Evolutionary conservation across 2,888 invertebrate genomes (phyloP), one percentile per base, ranked within the genome.

Genomic region (Drosophila atripex): DNA sequence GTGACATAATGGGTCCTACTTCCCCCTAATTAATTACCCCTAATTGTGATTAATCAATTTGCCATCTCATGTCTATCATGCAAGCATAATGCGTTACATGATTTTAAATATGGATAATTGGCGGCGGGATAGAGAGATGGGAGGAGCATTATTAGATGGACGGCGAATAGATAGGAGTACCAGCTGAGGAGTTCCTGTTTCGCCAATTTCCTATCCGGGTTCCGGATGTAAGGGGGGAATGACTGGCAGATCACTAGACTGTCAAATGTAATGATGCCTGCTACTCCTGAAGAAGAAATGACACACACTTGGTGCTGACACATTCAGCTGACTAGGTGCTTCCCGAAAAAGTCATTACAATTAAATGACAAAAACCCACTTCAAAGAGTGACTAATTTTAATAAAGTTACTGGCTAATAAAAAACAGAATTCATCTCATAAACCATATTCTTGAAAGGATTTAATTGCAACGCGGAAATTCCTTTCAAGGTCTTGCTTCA

Each of bases 21-120:
- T 60, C 28, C 39, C 57, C 14, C 49, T 28, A 74, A 75, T 76
- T 75, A 64, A 72, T 80, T 64, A 69, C 61, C 57, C 1, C 71
- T 79, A 72, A 79, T 79, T 68, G 64, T 60, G 77, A 77, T 71
- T 72, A 69, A 72, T 56, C 69, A 76, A 69, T 75, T 66, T 46
- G 60, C 61, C 66, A 57, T 52, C 73, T 63, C 77, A 70, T 68
- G 69, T 45, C 65, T 65, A 21, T 51, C 30, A 46, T 46, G 64
- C 21, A 68, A 54, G 46, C 68, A 68, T 66, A 66, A 68, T 58
- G 68, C 66, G 58, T 66, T 68, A 58, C 66, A 68, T 68, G 68
- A 66, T 66, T 52, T 66, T 68, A 53, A 60, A 60, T 60, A 50
- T 23, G 39, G 69, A 60, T 70, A 70, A 70, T 70, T 70, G 69